phyloP scores from a whole-genome alignment of 2,113 vertebrate genomes.

The Pogona vitticeps region DNA sequence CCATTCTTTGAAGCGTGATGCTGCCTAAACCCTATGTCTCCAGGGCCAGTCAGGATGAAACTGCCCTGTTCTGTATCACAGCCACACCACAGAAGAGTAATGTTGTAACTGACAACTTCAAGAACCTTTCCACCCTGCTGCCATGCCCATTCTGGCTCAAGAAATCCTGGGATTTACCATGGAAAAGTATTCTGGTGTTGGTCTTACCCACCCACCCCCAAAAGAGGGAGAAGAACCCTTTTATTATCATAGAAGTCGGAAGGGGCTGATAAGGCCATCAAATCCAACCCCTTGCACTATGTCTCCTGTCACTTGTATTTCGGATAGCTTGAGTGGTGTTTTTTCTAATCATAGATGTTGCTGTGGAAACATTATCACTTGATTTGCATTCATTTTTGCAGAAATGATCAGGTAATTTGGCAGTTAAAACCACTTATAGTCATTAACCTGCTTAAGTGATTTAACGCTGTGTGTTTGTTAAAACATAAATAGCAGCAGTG shows the following conservation, averaged over 20 bases:
- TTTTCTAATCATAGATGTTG: background rate
- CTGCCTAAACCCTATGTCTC: background rate
- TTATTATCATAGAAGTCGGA: too few species aligned
- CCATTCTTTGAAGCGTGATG: background rate
- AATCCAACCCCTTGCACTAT: too few species aligned
- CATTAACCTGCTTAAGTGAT: constrained; percentile 3
- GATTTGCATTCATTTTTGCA: background rate
- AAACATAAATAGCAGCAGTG: background rate
- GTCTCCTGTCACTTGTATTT: background rate
- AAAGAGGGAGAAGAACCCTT: too few species aligned
- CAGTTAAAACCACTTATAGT: constrained; percentile 20
- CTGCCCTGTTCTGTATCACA: background rate
- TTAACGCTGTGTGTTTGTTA: background rate
- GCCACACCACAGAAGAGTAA: too few species aligned
- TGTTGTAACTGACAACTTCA: too few species aligned
- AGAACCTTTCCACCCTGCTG: too few species aligned
- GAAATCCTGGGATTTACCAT: too few species aligned
- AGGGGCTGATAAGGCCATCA: too few species aligned
- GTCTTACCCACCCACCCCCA: too few species aligned
- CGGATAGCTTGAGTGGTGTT: background rate
- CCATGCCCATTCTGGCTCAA: too few species aligned
- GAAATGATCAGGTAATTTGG: background rate
- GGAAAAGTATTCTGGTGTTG: too few species aligned
- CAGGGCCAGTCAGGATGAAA: background rate
- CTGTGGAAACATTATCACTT: constrained; percentile 6